Evolutionary conservation across 53 echinoderm and acorn worm species (phyloP).

Genomic region (Echinometra lucunter): DNA sequence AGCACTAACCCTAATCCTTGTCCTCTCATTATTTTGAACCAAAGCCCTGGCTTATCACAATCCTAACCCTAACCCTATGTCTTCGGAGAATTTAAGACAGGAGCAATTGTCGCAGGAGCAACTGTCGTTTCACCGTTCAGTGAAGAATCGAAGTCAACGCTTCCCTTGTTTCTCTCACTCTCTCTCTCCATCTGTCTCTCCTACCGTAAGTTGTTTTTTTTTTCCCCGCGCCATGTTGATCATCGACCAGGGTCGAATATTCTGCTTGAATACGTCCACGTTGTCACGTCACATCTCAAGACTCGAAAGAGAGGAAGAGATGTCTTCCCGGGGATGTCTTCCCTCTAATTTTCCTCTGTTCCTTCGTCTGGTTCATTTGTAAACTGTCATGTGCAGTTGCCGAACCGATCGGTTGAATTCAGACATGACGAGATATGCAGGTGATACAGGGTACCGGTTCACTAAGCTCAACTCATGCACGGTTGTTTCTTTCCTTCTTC

Average conservation of each 20-base stretch:
- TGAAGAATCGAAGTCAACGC: neutral
- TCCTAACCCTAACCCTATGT: too few relatives aligned
- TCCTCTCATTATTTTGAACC: too few relatives aligned
- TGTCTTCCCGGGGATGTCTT: neutral
- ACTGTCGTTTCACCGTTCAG: too few relatives aligned
- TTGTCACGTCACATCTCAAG: neutral
- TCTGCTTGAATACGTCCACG: neutral
- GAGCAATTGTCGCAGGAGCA: too few relatives aligned
- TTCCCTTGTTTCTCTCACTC: neutral
- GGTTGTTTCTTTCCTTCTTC: too few relatives aligned
- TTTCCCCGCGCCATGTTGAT: neutral
- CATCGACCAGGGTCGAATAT: neutral
- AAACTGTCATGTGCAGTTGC: slow-evolving; percentile 5
- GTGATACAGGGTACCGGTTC: neutral
- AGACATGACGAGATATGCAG: slow-evolving; percentile 24
- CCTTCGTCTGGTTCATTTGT: neutral
- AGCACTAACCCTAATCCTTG: too few relatives aligned
- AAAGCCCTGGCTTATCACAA: too few relatives aligned
- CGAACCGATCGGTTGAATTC: neutral
- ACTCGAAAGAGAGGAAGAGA: neutral
- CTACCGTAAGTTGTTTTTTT: too few relatives aligned
- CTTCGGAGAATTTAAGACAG: too few relatives aligned
- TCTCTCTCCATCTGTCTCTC: too few relatives aligned
- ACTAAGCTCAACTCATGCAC: neutral
- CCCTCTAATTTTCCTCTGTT: neutral